Percentiles rank a stretch among this genome's conserved stretches.
phyloP scores from a whole-genome alignment of 2,113 vertebrate genomes.

The Phycodurus eques region DNA sequence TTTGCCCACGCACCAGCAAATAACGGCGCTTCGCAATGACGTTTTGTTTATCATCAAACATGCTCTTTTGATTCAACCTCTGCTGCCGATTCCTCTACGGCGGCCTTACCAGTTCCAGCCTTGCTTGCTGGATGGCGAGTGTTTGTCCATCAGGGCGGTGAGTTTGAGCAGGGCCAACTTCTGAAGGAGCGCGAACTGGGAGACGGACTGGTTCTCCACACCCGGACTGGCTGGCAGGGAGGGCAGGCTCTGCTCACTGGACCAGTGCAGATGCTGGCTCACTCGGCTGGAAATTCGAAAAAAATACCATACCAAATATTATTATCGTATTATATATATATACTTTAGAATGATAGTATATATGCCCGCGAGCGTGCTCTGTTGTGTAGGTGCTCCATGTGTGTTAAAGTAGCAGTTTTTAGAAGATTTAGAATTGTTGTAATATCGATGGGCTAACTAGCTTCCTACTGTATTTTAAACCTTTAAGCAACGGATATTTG shows the following conservation, averaged over 20 bases:
- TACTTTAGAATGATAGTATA: too few species aligned
- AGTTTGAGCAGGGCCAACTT: conserved; percentile 82
- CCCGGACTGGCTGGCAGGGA: conserved; percentile 48
- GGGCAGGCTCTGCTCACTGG: conserved; percentile 64
- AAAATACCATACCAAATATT: neutral
- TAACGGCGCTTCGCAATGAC: neutral
- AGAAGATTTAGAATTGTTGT: neutral
- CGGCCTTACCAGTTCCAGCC: conserved; percentile 87
- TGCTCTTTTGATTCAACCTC: neutral
- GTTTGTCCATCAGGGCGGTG: conserved; percentile 85
- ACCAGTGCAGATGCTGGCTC: conserved; percentile 58
- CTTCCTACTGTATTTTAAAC: too few species aligned
- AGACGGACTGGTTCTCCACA: conserved; percentile 67
- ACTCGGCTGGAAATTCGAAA: conserved; percentile 47
- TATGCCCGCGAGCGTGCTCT: neutral
- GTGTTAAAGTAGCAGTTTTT: neutral
- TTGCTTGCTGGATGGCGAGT: conserved; percentile 83
- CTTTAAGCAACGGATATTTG: too few species aligned
- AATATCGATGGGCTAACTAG: too few species aligned
- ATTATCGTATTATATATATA: too few species aligned
- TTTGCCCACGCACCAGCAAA: conserved; percentile 7
- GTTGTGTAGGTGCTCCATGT: neutral
- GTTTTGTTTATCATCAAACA: neutral
- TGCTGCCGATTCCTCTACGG: neutral
- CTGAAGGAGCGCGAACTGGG: conserved; percentile 77